These are phyloP conservation scores for Echinarachnius parma DNA, from an alignment of 53 echinoderm and acorn worm species.

Conservation along the genomic window DNA sequence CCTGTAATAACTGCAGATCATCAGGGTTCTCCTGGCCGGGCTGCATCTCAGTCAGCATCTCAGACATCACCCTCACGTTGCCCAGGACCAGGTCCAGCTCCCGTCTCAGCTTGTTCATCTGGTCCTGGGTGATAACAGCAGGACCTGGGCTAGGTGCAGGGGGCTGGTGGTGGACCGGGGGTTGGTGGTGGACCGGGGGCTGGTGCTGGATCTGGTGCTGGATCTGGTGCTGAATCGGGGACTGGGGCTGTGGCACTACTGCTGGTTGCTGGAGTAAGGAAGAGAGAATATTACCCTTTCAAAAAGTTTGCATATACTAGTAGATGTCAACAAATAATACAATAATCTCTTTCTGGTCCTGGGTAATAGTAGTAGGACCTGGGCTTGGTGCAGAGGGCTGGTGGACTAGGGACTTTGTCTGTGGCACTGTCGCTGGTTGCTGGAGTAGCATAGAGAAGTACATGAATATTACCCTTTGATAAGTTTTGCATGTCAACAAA, in stretches of 20 bases:
- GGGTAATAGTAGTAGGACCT: no score
- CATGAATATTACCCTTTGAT: no score
- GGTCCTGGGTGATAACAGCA: constrained; percentile 61
- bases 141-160: constrained; percentile 13
- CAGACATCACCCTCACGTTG: constrained; percentile 88
- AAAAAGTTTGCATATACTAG: no score
- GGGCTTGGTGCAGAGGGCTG: no score
- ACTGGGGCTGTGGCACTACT: background rate
- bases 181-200: constrained; percentile 8
- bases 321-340: no score
- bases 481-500: no score
- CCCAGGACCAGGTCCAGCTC: constrained; percentile 87
- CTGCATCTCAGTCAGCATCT: constrained; percentile 89
- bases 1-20: constrained; percentile 83
- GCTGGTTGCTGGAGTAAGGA: no score
- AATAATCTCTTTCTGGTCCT: no score
- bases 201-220: constrained; percentile 11
- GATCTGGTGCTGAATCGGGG: background rate
- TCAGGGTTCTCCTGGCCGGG: constrained; percentile 81
- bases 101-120: constrained; percentile 84
- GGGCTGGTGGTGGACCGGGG: constrained; percentile 11
- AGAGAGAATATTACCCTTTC: background rate
- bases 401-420: no score
- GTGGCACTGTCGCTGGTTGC: no score
- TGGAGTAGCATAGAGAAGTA: no score